phyloP scores from a whole-genome alignment of 1,140 invertebrate species.

The Macrotrachela quadricornifera region DNA sequence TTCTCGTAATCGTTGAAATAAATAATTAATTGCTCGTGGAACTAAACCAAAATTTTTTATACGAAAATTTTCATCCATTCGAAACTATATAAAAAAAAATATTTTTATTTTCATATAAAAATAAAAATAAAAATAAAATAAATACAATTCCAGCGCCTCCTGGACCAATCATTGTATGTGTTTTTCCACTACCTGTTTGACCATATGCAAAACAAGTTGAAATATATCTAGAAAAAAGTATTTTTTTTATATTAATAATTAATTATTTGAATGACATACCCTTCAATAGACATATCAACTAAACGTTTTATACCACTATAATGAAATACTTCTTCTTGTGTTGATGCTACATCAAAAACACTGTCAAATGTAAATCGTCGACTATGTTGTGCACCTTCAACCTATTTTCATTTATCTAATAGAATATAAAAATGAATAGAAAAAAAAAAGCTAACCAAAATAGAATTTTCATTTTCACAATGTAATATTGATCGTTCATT shows the following conservation, averaged over 20 bases:
- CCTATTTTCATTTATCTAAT: no score
- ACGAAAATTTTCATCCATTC: no score
- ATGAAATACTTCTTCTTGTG: slow-evolving; percentile 27
- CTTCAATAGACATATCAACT: slow-evolving; percentile 25
- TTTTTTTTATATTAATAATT: no score
- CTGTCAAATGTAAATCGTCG: slow-evolving; percentile 15
- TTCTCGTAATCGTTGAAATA: slow-evolving; percentile 17
- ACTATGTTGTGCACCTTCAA: no score
- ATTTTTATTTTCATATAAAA: no score
- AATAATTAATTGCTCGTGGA: slow-evolving; percentile 24
- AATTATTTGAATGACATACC: slow-evolving; percentile 13
- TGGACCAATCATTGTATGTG: slow-evolving; percentile 31
- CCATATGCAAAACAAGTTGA: slow-evolving; percentile 44
- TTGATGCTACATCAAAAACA: slow-evolving; percentile 23
- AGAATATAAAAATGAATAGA: no score
- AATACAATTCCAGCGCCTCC: slow-evolving; percentile 18
- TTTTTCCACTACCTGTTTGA: slow-evolving; percentile 31
- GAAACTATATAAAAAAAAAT: no score
- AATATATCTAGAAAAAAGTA: slow-evolving; percentile 16
- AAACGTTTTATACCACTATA: slow-evolving; percentile 25
- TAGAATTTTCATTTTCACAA: background rate
- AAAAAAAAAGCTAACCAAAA: no score
- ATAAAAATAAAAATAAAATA: background rate
- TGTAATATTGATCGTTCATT: background rate
- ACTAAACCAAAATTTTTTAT: slow-evolving; percentile 17